phyloP scores from a whole-genome alignment of 1,140 invertebrate genomes.

The Papilio aristodemus region DNA sequence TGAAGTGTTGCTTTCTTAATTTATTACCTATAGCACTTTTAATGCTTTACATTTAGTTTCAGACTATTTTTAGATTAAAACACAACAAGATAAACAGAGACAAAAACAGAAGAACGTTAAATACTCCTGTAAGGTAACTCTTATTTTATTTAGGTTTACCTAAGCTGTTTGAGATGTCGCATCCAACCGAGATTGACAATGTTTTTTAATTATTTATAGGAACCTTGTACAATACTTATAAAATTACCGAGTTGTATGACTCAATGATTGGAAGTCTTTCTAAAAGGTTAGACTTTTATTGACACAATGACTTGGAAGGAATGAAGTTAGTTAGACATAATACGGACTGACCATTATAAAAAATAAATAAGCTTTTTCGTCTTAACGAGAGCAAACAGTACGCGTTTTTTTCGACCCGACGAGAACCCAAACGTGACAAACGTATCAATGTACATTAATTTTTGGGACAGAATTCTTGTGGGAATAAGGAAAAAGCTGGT shows the following conservation, averaged over 20 bases:
- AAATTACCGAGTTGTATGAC: background rate
- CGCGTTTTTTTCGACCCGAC: slow-evolving; percentile 11
- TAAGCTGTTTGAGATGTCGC: too few species aligned
- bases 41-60: background rate
- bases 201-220: too few species aligned
- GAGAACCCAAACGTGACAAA: background rate
- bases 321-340: slow-evolving; percentile 23
- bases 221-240: background rate
- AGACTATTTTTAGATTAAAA: background rate
- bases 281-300: slow-evolving; percentile 29
- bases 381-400: slow-evolving; percentile 10
- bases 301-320: slow-evolving; percentile 16
- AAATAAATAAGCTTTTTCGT: background rate
- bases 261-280: slow-evolving; percentile 5
- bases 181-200: too few species aligned
- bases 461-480: background rate
- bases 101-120: too few species aligned
- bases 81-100: too few species aligned
- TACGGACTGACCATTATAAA: background rate
- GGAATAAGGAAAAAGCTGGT: background rate
- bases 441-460: background rate
- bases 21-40: slow-evolving; percentile 1
- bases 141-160: too few species aligned
- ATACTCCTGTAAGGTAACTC: too few species aligned
- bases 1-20: slow-evolving; percentile 28